phyloP scores from a whole-genome alignment of 2,797 vertebrate species.

The Pyrocephalus nanus region DNA sequence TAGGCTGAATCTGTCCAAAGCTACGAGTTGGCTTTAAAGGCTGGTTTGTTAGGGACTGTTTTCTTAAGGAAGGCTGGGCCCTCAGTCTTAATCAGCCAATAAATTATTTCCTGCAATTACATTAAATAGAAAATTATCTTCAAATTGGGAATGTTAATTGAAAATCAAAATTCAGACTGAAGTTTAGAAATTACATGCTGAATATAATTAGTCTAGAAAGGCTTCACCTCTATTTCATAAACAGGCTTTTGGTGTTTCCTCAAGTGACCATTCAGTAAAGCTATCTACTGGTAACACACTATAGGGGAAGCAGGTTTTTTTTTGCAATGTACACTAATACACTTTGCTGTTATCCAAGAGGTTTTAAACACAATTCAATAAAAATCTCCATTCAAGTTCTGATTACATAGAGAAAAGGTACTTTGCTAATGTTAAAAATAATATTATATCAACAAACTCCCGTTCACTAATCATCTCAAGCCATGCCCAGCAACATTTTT shows the following conservation, averaged over 20 bases:
- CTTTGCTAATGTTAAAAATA: not conserved
- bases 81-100: conserved; percentile 94
- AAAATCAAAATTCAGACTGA: conserved; percentile 94
- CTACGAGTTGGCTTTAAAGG: conserved; percentile 73
- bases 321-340: conserved; percentile 64
- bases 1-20: conserved; percentile 81
- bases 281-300: conserved; percentile 76
- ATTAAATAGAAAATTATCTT: conserved; percentile 91
- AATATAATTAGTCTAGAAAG: conserved; percentile 84
- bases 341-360: not conserved
- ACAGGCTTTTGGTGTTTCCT: conserved; percentile 77
- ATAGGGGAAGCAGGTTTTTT: conserved; percentile 79
- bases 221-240: conserved; percentile 79
- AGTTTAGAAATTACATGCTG: conserved; percentile 86
- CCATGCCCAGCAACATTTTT: not conserved
- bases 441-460: not conserved
- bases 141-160: conserved; percentile 92
- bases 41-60: conserved; percentile 79
- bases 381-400: not conserved
- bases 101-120: conserved; percentile 98
- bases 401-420: not conserved
- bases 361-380: not conserved
- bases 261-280: conserved; percentile 76
- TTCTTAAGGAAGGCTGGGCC: conserved; percentile 85
- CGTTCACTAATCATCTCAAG: not conserved